These are phyloP conservation scores for Tyto alba DNA, from an alignment of 2,113 vertebrate species.

Conservation along the genomic window DNA sequence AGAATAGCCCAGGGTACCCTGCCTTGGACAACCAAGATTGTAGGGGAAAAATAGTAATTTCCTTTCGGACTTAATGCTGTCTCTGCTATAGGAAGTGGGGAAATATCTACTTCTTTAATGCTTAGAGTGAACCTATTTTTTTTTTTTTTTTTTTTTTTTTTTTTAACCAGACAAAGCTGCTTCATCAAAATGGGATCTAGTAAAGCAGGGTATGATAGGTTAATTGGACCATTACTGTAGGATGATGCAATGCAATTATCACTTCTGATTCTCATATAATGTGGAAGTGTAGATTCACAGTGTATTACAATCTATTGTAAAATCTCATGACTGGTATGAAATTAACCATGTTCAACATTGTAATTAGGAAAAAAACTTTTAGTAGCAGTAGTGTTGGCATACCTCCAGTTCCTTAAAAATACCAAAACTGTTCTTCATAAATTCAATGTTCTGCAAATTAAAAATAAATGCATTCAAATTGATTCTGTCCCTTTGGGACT, in stretches of 20 bases:
- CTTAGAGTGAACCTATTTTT: background rate
- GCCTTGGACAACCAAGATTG: background rate
- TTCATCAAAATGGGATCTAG: background rate
- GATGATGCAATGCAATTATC: slow-evolving; percentile 22
- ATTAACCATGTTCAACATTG: slow-evolving; percentile 27
- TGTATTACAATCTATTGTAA: slow-evolving; percentile 7
- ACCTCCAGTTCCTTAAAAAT: slow-evolving; percentile 12
- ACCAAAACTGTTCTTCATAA: background rate
- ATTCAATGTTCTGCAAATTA: slow-evolving; percentile 1
- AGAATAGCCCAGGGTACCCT: background rate
- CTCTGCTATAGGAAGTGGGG: background rate
- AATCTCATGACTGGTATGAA: slow-evolving; percentile 5
- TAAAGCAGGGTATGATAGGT: background rate
- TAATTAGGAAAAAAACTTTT: slow-evolving; percentile 10
- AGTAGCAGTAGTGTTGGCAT: background rate
- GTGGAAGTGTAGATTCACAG: slow-evolving; percentile 9
- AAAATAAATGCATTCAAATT: background rate
- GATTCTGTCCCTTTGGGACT: background rate
- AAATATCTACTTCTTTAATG: background rate
- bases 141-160: background rate
- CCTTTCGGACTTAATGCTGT: background rate
- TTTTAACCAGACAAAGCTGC: background rate
- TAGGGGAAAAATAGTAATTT: background rate
- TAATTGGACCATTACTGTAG: slow-evolving; percentile 30
- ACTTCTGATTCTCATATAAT: slow-evolving; percentile 16